Percentiles rank a stretch among this genome's conserved stretches.
Conservation (phyloP, 2,888 invertebrate species). For the Tiliacea citrago region DNA sequence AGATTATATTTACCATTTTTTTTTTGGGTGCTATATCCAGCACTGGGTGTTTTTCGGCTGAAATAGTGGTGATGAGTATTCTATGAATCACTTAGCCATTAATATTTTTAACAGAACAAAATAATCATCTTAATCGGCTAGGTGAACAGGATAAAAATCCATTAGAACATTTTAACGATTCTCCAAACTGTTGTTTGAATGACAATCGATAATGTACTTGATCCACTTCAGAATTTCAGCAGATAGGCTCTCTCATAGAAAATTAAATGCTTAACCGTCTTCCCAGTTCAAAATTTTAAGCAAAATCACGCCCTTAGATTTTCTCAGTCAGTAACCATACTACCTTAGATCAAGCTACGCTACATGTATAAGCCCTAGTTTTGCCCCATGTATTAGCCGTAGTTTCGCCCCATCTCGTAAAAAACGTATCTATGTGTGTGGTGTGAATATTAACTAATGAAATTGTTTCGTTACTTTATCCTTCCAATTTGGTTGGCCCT, state of each 20-base stretch:
- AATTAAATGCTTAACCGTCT: not conserved
- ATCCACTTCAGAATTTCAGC: conserved; percentile 14
- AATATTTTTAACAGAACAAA: not conserved
- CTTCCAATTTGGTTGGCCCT: not conserved
- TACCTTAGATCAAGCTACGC: not conserved
- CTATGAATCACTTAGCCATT: not conserved
- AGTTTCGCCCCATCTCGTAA: not conserved
- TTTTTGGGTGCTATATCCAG: not conserved
- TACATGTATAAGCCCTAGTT: not conserved
- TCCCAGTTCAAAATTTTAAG: no score
- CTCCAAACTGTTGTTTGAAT: conserved; percentile 34
- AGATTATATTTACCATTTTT: not conserved
- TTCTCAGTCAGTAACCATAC: not conserved
- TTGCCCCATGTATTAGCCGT: not conserved
- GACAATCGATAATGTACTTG: conserved; percentile 40
- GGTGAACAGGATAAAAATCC: conserved; percentile 3
- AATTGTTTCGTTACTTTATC: not conserved
- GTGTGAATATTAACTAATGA: not conserved
- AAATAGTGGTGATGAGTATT: not conserved
- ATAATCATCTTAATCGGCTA: not conserved
- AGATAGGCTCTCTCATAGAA: not conserved
- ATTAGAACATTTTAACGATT: conserved; percentile 30
- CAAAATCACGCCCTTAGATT: not conserved
- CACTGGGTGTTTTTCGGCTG: not conserved
- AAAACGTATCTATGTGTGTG: not conserved